Evolutionary conservation across 2,888 invertebrate genomes (phyloP).

Genomic region (Belgica antarctica): DNA sequence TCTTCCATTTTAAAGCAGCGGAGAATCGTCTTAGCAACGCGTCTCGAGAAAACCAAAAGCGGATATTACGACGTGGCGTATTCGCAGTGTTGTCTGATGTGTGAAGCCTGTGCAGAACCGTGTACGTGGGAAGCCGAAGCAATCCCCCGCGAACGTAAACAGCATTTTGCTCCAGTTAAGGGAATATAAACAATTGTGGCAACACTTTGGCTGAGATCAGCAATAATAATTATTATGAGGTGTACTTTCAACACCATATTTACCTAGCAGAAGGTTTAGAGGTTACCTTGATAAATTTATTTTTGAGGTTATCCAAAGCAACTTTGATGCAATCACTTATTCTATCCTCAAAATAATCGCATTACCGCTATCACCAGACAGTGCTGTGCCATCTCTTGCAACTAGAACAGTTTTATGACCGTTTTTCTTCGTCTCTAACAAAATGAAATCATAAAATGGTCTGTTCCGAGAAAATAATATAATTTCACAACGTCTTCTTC

Average conservation of each 20-base stretch:
- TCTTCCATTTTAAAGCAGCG: slow-evolving; percentile 4
- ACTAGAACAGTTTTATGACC: slow-evolving; percentile 22
- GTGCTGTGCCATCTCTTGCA: too few species aligned
- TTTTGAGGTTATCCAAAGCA: too few species aligned
- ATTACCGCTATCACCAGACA: too few species aligned
- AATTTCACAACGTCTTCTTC: slow-evolving; percentile 23
- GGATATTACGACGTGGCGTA: slow-evolving; percentile 15
- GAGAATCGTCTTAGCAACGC: slow-evolving; percentile 13
- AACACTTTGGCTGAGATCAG: neutral
- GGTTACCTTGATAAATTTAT: too few species aligned
- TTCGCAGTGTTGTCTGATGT: slow-evolving; percentile 40
- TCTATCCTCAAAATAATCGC: too few species aligned
- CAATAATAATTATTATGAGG: slow-evolving; percentile 1
- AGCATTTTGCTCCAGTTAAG: neutral
- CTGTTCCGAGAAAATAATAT: slow-evolving; percentile 16
- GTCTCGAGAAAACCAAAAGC: slow-evolving; percentile 32
- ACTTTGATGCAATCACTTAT: too few species aligned
- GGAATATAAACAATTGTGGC: neutral
- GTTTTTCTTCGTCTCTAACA: neutral
- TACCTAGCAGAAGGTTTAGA: too few species aligned
- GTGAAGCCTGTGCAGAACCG: neutral
- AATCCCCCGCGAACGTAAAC: neutral
- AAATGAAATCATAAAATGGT: slow-evolving; percentile 30
- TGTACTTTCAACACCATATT: too few species aligned
- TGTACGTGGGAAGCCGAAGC: slow-evolving; percentile 33